phyloP scores from a whole-genome alignment of 2,113 vertebrate genomes.

The Leptobrachium leishanense region DNA sequence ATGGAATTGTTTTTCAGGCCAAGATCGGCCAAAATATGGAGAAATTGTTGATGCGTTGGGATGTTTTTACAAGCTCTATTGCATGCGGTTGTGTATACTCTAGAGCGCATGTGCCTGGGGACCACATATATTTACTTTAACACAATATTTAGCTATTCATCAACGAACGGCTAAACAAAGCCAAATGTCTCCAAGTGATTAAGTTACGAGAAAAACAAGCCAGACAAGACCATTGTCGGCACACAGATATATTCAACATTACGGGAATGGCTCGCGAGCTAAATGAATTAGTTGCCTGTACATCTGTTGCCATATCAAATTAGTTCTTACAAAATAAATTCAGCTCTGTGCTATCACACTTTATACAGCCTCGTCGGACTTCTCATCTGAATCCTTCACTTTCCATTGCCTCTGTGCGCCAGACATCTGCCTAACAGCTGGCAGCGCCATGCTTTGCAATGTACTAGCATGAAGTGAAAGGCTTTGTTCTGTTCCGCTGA shows the following conservation, averaged over 20 bases:
- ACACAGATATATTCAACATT: neutral
- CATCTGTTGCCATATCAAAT: neutral
- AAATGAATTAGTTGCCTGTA: neutral
- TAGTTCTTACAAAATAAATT: neutral
- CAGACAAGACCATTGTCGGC: neutral
- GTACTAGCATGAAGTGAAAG: too few species aligned
- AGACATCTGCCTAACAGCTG: neutral
- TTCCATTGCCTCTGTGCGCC: neutral
- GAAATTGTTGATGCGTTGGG: too few species aligned
- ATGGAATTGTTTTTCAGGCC: too few species aligned
- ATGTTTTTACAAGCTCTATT: too few species aligned
- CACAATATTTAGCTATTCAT: too few species aligned
- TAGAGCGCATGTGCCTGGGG: too few species aligned
- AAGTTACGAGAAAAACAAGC: neutral
- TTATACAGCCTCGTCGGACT: neutral
- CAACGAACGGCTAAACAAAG: too few species aligned
- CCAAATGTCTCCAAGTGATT: neutral
- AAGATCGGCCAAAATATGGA: too few species aligned
- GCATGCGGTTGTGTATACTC: too few species aligned
- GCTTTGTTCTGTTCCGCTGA: too few species aligned
- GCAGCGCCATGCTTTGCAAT: neutral
- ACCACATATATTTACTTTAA: too few species aligned
- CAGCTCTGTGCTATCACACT: neutral
- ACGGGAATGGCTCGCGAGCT: neutral
- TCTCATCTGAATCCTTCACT: neutral